These are phyloP conservation scores for Eurystomus glaucurus DNA, from an alignment of 2,797 vertebrate species.

Conservation along the genomic window DNA sequence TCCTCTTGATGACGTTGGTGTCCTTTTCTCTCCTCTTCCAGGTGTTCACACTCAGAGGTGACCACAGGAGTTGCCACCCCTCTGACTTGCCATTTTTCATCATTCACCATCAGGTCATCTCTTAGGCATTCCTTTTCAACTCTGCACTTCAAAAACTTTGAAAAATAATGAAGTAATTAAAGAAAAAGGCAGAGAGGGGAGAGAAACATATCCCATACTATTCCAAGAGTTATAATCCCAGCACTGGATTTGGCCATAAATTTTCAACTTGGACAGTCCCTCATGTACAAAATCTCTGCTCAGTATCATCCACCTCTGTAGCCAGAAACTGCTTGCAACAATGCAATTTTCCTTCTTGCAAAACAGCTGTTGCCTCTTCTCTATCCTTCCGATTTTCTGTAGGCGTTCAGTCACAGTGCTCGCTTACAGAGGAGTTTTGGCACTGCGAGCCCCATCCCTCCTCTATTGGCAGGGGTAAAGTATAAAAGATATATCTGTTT, in stretches of 20 bases:
- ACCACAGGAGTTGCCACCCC: accelerated
- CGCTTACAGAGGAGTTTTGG: accelerated
- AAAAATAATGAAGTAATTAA: neutral
- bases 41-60: neutral
- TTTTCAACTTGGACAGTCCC: neutral
- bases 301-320: neutral
- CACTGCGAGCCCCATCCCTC: neutral
- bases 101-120: neutral
- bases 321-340: neutral
- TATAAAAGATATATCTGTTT: neutral
- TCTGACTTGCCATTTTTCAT: neutral
- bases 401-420: neutral
- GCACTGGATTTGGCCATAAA: neutral
- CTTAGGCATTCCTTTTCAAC: neutral
- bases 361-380: neutral
- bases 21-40: neutral
- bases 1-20: too few species aligned
- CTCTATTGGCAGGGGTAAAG: neutral
- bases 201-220: neutral
- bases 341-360: neutral
- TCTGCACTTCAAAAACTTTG: neutral
- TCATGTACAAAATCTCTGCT: neutral
- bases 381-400: neutral
- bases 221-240: neutral
- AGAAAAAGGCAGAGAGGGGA: neutral